A percentile compares a stretch with the other conserved stretches of the same genome.
phyloP scores from a whole-genome alignment of 2,113 vertebrate species.

The Mugil cephalus region DNA sequence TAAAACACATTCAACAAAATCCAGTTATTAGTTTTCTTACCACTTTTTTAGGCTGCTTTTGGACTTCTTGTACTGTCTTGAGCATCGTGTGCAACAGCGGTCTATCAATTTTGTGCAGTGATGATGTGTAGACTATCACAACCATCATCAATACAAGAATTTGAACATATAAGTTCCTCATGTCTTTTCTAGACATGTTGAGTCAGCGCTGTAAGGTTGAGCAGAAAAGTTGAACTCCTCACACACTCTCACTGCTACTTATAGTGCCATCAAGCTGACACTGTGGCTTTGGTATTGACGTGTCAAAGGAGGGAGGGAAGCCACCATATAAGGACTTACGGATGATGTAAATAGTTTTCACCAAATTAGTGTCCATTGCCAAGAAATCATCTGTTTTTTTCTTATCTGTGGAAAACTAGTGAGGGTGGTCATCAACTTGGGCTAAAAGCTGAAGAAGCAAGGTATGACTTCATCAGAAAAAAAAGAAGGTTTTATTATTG shows the following conservation, averaged over 20 bases:
- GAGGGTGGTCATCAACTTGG: neutral
- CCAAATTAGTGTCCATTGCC: constrained; percentile 30
- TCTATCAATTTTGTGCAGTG: no score
- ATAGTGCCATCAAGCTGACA: constrained; percentile 32
- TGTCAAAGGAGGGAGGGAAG: constrained; percentile 50
- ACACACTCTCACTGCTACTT: constrained; percentile 23
- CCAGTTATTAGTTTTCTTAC: no score
- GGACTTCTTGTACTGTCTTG: no score
- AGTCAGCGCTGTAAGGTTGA: constrained; percentile 19
- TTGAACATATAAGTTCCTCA: constrained; percentile 50
- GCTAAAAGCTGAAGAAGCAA: neutral
- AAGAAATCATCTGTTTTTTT: neutral
- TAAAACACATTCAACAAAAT: no score
- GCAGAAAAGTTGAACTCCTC: constrained; percentile 6
- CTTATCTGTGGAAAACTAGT: neutral
- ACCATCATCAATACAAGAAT: neutral
- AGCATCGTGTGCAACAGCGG: no score
- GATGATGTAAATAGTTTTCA: constrained; percentile 18
- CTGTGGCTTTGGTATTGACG: constrained; percentile 21
- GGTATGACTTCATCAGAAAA: no score
- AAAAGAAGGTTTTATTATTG: constrained; percentile 3
- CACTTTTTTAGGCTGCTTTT: no score
- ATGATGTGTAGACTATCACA: neutral
- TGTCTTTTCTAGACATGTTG: constrained; percentile 26
- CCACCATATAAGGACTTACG: constrained; percentile 60